Base-by-base conservation (phyloP, 2,113 vertebrate genomes). In the Stercorarius parasiticus region DNA sequence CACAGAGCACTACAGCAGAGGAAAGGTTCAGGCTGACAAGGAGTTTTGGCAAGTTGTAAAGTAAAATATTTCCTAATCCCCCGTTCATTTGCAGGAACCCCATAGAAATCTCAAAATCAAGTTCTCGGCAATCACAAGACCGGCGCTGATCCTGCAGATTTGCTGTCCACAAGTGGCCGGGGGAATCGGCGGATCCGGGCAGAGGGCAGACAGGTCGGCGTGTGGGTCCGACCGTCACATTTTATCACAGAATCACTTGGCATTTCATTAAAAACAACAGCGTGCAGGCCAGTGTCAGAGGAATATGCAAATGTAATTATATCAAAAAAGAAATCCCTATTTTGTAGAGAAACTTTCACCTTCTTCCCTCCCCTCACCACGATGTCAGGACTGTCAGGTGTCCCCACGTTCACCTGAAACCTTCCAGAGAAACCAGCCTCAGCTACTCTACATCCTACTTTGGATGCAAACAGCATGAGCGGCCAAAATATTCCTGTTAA, bases 271-370 rank as follows among this genome's bases (percentile, higher is more conserved):
- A 43, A 62, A 17, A 19, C 66, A 26, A 1, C 43, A 6, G 2
- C 5, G 5, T 0, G 0, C 17, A 26, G 29, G 3, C 6, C 65
- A 3, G 43, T 0, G 15, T 21, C 34, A 10, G 2, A 53, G 65
- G 18, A 10, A n/a, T 1, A 4, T 0, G 2, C 22, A 61, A 67
- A 9, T 5, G 0, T 16, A 20, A 1, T 34, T 6, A 2, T 2
- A 20, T 1, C 38, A 2, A 22, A 55, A 49, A 22, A 23, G 26
- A 52, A 55, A 14, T 11, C 32, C 30, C 0, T 5, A 10, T 8
- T 29, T 50, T 18, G 13, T 11, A 5, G n/a, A 20, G 29, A 18
- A 59, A 15, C 9, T n/a, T 69, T 9, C 40, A 40, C 40, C 0
- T 50, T 29, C 64, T 23, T 6, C 43, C 65, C 23, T n/a, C 52